Conservation (phyloP, 2,888 invertebrate species). For the Synergus itoensis region DNA sequence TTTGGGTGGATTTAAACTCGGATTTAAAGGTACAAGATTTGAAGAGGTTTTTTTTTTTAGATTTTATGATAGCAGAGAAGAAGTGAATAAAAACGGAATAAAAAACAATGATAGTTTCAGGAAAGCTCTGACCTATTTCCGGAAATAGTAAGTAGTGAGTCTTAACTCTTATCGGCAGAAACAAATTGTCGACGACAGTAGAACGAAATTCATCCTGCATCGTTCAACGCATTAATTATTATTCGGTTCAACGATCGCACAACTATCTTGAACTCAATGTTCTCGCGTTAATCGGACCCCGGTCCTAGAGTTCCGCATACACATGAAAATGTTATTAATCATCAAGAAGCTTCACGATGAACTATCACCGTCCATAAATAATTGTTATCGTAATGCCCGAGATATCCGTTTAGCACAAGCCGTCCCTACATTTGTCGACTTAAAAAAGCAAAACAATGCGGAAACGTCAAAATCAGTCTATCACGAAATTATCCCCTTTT, state of each 20-base stretch:
- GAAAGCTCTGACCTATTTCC: background rate
- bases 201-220: conserved; percentile 47
- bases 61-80: background rate
- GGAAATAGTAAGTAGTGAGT: background rate
- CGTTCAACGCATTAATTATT: conserved; percentile 47
- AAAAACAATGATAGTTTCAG: background rate
- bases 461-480: conserved; percentile 22
- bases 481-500: no score
- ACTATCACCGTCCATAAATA: conserved; percentile 37
- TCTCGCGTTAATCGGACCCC: conserved; percentile 55
- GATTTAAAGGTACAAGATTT: no score
- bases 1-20: no score
- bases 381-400: conserved; percentile 48
- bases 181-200: conserved; percentile 13
- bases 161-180: background rate
- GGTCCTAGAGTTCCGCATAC: conserved; percentile 51
- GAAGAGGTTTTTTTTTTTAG: no score
- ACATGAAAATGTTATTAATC: conserved; percentile 66
- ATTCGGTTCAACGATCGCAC: conserved; percentile 60
- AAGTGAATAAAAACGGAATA: background rate
- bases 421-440: background rate
- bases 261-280: conserved; percentile 55
- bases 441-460: conserved; percentile 1
- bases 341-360: conserved; percentile 49
- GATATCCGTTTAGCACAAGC: background rate